phyloP scores from a whole-genome alignment of 2,797 vertebrate genomes.

The Atherinosoma microstoma region DNA sequence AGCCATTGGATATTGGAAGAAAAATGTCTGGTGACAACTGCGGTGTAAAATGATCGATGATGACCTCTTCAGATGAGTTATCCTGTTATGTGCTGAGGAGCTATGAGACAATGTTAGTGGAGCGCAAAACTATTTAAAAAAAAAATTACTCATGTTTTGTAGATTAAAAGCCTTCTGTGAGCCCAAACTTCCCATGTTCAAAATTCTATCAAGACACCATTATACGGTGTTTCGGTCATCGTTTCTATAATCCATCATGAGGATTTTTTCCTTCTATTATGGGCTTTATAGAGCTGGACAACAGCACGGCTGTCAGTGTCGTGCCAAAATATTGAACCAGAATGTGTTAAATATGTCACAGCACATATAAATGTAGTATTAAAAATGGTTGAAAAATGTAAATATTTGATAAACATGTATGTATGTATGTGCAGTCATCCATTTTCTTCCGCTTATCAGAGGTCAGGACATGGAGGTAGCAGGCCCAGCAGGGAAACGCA shows the following conservation, averaged over 20 bases:
- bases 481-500: too few species aligned
- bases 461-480: too few species aligned
- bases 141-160: too few species aligned
- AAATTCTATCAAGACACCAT: not conserved
- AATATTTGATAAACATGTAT: too few species aligned
- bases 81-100: conserved; percentile 44
- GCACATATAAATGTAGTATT: too few species aligned
- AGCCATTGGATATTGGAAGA: conserved; percentile 36
- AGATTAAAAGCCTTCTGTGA: too few species aligned
- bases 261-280: not conserved
- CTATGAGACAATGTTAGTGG: conserved; percentile 2
- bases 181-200: not conserved
- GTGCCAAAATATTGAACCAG: too few species aligned
- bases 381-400: too few species aligned
- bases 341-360: too few species aligned
- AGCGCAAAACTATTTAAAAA: not conserved
- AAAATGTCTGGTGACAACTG: conserved; percentile 65
- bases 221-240: not conserved
- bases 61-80: conserved; percentile 55
- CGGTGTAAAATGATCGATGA: conserved; percentile 66
- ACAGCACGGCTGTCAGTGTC: not conserved
- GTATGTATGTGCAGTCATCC: too few species aligned
- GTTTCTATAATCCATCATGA: not conserved
- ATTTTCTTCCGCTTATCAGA: too few species aligned
- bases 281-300: not conserved